These are phyloP conservation scores for Aix galericulata DNA, from an alignment of 2,113 vertebrate genomes.

Conservation along the genomic window DNA sequence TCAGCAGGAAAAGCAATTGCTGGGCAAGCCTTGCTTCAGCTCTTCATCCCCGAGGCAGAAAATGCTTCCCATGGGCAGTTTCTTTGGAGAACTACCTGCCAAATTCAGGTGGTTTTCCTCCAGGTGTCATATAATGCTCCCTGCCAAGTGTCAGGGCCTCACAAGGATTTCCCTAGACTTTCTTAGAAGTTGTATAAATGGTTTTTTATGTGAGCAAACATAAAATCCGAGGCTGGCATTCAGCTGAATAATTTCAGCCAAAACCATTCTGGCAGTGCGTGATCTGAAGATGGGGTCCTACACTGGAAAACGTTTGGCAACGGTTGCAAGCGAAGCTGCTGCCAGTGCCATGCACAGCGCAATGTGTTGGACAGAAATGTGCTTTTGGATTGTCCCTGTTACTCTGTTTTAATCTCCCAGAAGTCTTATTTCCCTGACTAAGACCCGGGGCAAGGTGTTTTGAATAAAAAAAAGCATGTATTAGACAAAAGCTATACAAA, in stretches of 20 bases:
- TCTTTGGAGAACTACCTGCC: background rate
- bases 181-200: background rate
- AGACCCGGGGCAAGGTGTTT: background rate
- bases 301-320: constrained; percentile 21
- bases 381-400: background rate
- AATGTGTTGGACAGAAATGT: background rate
- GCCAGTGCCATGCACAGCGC: background rate
- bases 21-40: background rate
- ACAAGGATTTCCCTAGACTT: background rate
- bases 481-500: background rate
- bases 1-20: background rate
- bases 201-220: background rate
- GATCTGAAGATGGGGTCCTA: constrained; percentile 5
- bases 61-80: background rate
- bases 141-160: background rate
- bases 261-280: constrained; percentile 9
- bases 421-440: background rate
- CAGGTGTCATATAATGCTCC: background rate
- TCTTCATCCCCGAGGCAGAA: background rate
- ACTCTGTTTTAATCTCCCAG: background rate
- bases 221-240: constrained; percentile 7
- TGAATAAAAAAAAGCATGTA: background rate
- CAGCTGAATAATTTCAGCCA: constrained; percentile 38
- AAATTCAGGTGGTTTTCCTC: background rate
- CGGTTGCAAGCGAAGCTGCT: background rate